Evolutionary conservation across 2,113 vertebrate species (phyloP).

Genomic region (Mellivora capensis): DNA sequence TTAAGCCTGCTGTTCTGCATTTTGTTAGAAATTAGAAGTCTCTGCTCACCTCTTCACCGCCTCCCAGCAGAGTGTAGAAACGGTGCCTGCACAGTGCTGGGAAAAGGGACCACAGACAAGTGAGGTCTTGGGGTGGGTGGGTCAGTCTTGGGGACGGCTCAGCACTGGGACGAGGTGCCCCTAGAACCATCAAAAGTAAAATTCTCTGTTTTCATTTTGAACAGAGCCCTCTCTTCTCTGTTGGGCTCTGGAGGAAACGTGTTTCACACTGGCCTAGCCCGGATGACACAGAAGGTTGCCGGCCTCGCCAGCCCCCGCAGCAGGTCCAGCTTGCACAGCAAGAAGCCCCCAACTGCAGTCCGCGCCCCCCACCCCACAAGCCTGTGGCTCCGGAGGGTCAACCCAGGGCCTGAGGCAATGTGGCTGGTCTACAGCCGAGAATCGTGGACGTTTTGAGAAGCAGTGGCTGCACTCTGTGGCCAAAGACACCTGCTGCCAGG

Average conservation of each 20-base stretch:
- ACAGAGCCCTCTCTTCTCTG: background rate
- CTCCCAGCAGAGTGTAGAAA: background rate
- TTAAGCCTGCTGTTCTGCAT: background rate
- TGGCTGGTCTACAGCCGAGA: background rate
- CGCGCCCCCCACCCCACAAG: fast-evolving
- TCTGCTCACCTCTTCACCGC: background rate
- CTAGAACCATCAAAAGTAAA: background rate
- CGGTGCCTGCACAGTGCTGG: too few species aligned
- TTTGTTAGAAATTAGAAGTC: background rate
- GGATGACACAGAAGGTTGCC: fast-evolving
- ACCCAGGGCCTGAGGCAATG: fast-evolving
- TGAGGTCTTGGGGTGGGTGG: fast-evolving
- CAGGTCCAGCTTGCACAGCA: fast-evolving
- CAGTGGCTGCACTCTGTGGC: fast-evolving
- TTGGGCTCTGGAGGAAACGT: background rate
- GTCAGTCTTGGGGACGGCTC: background rate
- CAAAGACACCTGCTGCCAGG: background rate
- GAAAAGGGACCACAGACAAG: too few species aligned
- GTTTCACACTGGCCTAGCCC: background rate
- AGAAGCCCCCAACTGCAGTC: fast-evolving
- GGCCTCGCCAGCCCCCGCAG: fast-evolving
- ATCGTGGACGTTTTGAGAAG: fast-evolving
- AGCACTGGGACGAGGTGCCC: fast-evolving
- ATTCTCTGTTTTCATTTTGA: background rate
- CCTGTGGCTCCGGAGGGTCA: fast-evolving